phyloP scores from a whole-genome alignment of 1,140 invertebrate species.

The Drosophila carrolli region DNA sequence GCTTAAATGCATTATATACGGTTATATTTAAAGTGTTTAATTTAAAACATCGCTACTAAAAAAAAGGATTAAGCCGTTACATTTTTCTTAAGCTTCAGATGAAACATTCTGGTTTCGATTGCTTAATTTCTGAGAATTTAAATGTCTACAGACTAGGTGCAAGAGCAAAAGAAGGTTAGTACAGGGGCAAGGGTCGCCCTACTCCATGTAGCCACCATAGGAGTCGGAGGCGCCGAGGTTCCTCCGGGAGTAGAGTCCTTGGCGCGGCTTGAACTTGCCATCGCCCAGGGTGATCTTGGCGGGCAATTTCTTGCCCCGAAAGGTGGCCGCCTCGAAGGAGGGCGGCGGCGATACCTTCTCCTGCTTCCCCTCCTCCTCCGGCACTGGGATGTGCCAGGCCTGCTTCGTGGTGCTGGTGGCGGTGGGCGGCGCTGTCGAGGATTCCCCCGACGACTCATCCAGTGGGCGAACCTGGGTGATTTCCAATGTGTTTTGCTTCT shows the following conservation, averaged over 20 bases:
- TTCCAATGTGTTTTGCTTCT: slow-evolving; percentile 53
- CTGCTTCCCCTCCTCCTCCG: slow-evolving; percentile 12
- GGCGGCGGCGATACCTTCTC: slow-evolving; percentile 61
- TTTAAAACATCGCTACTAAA: no score
- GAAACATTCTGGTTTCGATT: not conserved
- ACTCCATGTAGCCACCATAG: slow-evolving; percentile 56
- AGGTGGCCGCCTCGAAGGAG: slow-evolving; percentile 64
- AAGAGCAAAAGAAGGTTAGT: not conserved
- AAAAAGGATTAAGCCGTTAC: no score
- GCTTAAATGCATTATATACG: no score
- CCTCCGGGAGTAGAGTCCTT: slow-evolving; percentile 35
- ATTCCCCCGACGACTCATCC: not conserved
- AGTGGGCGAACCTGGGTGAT: slow-evolving; percentile 64
- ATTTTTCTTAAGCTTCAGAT: not conserved
- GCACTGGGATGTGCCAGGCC: slow-evolving; percentile 39
- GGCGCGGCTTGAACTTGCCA: slow-evolving; percentile 62
- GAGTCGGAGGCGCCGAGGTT: slow-evolving; percentile 30
- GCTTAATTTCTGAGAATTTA: not conserved
- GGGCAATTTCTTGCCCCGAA: slow-evolving; percentile 54
- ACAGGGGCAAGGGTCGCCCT: not conserved
- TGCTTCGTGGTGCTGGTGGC: slow-evolving; percentile 16
- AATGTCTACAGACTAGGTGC: slow-evolving; percentile 1
- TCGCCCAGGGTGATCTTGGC: slow-evolving; percentile 51
- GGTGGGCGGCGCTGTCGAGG: slow-evolving; percentile 18
- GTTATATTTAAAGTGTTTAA: no score